Evolutionary conservation across 2,797 vertebrate species (phyloP), one percentile per base, ranked within the genome.

Genomic region (Parauchenoglanis ngamensis): DNA sequence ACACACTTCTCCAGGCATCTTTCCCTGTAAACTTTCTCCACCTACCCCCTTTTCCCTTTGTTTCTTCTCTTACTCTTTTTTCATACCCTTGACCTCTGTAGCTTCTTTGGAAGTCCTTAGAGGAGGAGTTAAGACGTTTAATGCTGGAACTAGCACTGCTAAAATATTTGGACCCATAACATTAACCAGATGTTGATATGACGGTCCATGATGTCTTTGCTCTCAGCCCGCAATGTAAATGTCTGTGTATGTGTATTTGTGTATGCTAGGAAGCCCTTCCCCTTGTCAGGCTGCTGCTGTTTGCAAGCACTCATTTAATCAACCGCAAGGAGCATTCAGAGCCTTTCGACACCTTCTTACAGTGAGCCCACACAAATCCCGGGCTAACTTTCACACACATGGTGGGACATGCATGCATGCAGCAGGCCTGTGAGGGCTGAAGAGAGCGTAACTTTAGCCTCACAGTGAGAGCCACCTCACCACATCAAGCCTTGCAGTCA

Each of bases 131-230:
- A 31, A 52, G 7, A 7, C 15, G 1, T 82, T 8, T 21, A 82
- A 49, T 52, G 80, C 80, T 52, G 17, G 61, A 83, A 86, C 68
- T 80, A 90, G 88, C 90, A 83, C 87, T 61, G 82, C 86, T 81
- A 77, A 92, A 93, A 94, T 92, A 87, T 92, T 91, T 87, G 91
- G 88, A 92, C 91, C 91, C 91, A 89, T 92, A 91, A 91, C 73
- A 59, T 88, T 92, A 94, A 94, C 92, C 89, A 92, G 89, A 90
- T 84, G 84, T 88, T 86, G 91, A 89, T 92, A 91, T 93, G 87
- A 89, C 87, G 88, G 90, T 93, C 92, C 90, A 89, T 84, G 44
- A 88, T 92, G 89, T 73, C 88, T 85, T 75, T 81, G 83, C 87
- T 73, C 76, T 88, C 52, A 65, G 52, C 19, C 57, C 1, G 49